A percentile compares a stretch with the other conserved stretches of the same genome.
These are phyloP conservation scores for Pithys albifrons DNA, from an alignment of 2,113 vertebrate genomes.

Conservation along the genomic window DNA sequence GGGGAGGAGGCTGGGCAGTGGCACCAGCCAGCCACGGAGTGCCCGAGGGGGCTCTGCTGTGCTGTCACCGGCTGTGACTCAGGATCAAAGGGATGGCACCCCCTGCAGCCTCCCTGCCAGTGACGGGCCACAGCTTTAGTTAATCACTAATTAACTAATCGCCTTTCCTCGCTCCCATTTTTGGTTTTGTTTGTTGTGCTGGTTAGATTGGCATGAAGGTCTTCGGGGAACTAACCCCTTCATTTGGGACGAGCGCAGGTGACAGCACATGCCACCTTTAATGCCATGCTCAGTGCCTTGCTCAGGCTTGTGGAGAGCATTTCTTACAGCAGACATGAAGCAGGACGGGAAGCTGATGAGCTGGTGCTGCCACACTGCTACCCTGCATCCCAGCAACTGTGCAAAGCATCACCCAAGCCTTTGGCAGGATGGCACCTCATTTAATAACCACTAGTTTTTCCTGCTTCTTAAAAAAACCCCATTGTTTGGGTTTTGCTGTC, in stretches of 20 bases:
- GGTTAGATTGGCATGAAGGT: neutral
- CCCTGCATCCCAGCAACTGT: accelerated
- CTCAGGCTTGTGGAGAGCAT: accelerated
- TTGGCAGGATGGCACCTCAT: neutral
- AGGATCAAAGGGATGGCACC: constrained; percentile 1
- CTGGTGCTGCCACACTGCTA: accelerated
- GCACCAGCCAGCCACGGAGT: neutral
- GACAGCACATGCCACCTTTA: neutral
- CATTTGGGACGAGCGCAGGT: neutral
- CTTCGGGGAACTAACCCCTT: neutral
- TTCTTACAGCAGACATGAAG: accelerated
- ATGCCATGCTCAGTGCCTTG: accelerated
- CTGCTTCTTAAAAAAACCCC: neutral
- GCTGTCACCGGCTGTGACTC: neutral
- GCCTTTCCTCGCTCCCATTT: neutral
- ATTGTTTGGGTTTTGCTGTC: neutral
- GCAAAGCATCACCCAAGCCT: accelerated
- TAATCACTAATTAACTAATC: constrained; percentile 26
- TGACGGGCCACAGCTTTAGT: neutral
- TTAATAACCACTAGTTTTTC: accelerated
- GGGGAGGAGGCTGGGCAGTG: accelerated
- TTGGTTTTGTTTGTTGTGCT: neutral
- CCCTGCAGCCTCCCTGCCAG: neutral
- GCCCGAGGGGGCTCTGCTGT: neutral
- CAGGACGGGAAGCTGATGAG: neutral